These are phyloP conservation scores for Apodemia zela DNA, from an alignment of 2,888 invertebrate genomes.

Conservation along the genomic window DNA sequence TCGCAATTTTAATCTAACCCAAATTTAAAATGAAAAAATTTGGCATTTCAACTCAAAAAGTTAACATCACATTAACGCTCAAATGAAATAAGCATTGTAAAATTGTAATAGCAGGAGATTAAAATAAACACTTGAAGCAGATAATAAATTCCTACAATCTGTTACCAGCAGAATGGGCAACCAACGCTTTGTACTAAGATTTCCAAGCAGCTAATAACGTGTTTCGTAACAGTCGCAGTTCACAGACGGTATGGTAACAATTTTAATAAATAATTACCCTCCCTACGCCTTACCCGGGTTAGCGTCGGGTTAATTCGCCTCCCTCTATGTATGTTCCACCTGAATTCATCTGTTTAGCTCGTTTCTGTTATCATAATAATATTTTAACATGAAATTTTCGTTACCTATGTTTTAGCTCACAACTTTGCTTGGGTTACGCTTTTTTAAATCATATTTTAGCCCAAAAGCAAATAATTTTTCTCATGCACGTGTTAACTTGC, in stretches of 20 bases:
- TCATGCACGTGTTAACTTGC: too few relatives aligned
- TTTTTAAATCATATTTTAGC: too few relatives aligned
- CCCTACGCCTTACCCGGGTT: constrained; percentile 46
- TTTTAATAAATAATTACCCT: constrained; percentile 74
- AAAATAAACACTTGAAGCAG: constrained; percentile 9
- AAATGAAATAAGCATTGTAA: constrained; percentile 4
- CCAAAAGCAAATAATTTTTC: too few relatives aligned
- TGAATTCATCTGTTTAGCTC: constrained; percentile 29
- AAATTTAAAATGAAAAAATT: not conserved
- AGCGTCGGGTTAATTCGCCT: constrained; percentile 56
- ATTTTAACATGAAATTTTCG: not conserved
- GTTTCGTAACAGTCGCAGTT: constrained; percentile 41
- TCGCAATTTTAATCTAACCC: not conserved
- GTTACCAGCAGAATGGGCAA: constrained; percentile 34
- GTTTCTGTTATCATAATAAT: constrained; percentile 20
- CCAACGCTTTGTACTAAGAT: constrained; percentile 43
- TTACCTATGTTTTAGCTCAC: not conserved
- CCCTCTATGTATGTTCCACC: constrained; percentile 29
- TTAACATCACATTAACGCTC: not conserved
- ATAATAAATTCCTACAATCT: constrained; percentile 26
- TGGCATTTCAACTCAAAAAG: not conserved
- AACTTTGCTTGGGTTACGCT: not conserved
- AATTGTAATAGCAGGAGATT: not conserved
- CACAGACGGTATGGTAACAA: constrained; percentile 53
- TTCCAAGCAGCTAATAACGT: constrained; percentile 45